Conservation (phyloP, 1,140 invertebrate species). For the Drosophila aff. region DNA sequence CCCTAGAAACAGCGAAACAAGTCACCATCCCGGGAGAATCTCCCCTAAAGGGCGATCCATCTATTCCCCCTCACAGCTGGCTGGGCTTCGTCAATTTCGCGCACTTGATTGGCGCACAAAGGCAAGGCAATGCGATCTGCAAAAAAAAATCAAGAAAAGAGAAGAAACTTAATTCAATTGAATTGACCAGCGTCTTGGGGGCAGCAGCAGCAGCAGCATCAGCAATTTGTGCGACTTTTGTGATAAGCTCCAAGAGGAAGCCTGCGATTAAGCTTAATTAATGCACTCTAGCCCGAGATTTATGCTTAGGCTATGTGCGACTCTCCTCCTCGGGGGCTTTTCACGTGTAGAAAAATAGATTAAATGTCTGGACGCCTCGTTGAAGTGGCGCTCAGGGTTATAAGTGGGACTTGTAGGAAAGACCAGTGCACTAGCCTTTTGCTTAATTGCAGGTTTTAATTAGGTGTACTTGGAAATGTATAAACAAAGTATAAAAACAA, state of each 20-base stretch:
- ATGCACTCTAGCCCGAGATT: slow-evolving; percentile 57
- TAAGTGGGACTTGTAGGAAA: slow-evolving; percentile 11
- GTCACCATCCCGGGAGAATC: slow-evolving; percentile 9
- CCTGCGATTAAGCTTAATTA: slow-evolving; percentile 81
- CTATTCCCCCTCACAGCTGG: not conserved
- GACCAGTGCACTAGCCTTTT: slow-evolving; percentile 19
- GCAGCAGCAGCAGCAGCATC: slow-evolving; percentile 5
- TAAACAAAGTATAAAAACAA: slow-evolving; percentile 5
- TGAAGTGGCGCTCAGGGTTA: slow-evolving; percentile 64
- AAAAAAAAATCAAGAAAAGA: slow-evolving; percentile 42
- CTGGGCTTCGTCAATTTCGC: slow-evolving; percentile 43
- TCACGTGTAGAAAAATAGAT: slow-evolving; percentile 42
- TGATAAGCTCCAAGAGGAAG: slow-evolving; percentile 69
- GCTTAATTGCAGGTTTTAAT: slow-evolving; percentile 36
- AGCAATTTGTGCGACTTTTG: slow-evolving; percentile 50
- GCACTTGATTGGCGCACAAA: slow-evolving; percentile 68
- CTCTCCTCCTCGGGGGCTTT: slow-evolving; percentile 6
- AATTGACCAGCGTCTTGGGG: slow-evolving; percentile 60
- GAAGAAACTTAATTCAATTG: slow-evolving; percentile 66
- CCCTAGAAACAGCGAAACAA: slow-evolving; percentile 27
- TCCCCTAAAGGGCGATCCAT: slow-evolving; percentile 41
- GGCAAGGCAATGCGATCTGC: slow-evolving; percentile 55
- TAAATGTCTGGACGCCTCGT: slow-evolving; percentile 40
- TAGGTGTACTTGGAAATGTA: slow-evolving; percentile 8
- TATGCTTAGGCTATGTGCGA: slow-evolving; percentile 22